Evolutionary conservation across 2,888 invertebrate genomes (phyloP), one percentile per base, ranked within the genome.

Genomic region (Machimus atricapillus): DNA sequence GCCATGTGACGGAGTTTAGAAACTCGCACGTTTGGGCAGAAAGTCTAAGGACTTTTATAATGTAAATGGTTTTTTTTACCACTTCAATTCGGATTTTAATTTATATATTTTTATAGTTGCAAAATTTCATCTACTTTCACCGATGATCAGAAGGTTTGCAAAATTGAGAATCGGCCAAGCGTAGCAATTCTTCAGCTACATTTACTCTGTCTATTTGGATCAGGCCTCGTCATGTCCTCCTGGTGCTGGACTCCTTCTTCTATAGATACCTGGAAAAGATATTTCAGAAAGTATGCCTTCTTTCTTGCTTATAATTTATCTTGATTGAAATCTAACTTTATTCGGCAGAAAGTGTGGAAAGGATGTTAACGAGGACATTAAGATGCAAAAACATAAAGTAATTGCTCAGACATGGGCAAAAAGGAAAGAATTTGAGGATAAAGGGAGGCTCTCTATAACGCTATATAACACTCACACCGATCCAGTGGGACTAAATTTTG

Each of bases 211-310:
- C 94, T 97, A 89, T 98, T 98, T 93, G 96, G 96, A 89, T 95
- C 96, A 58, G 98, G 98, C 73, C 95, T 97, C 88, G 94, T 97
- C 40, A 97, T 98, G 96, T 97, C 98, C 4, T 97, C 97, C 0
- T 98, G 98, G 98, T 96, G 97, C 43, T 98, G 98, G 98, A 98
- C 97, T 8, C 94, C 95, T 31, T 96, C 97, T 58, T 97, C 98
- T 6, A 92, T 97, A 7, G 95, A 96, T 89, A 95, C 96, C 16
- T 99, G 98, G 98, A 95, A 95, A 88, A 94, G 97, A 87, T 97
- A 97, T 92, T 93, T 97, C 87, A 94, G 96, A 91, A 96, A 96
- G 97, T 97, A 93, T 90, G 89, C 87, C 40, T 5, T 23, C 19
- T 19, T 12, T 19, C 31, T 23, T 37, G 81, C 43, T 34, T 58